Evolutionary conservation across 2,888 invertebrate genomes (phyloP).

Genomic region (Gastrophysa polygoni): DNA sequence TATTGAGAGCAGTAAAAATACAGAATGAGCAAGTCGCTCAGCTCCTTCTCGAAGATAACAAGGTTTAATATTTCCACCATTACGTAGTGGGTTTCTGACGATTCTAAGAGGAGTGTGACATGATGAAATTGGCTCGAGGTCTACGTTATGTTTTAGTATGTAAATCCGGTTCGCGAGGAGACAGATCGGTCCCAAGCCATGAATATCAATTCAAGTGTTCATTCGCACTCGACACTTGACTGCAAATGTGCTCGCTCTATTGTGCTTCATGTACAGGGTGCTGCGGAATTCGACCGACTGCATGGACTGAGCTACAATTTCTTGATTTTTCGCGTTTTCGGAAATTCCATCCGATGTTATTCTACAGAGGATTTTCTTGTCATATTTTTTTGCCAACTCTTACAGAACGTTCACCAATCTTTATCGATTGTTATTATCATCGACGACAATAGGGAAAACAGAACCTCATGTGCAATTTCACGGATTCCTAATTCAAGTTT

Average conservation of each 20-base stretch:
- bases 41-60: too few species aligned
- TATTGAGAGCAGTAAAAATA: too few species aligned
- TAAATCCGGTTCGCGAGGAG: slow-evolving; percentile 57
- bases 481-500: too few species aligned
- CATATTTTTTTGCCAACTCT: not conserved
- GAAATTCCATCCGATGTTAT: too few species aligned
- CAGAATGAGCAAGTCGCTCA: too few species aligned
- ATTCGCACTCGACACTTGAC: slow-evolving; percentile 42
- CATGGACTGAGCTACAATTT: too few species aligned
- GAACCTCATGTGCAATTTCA: too few species aligned
- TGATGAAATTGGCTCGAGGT: slow-evolving; percentile 10
- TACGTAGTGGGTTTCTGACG: not conserved
- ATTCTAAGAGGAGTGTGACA: not conserved
- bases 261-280: slow-evolving; percentile 11
- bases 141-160: slow-evolving; percentile 54
- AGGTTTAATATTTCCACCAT: not conserved
- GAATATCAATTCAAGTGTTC: slow-evolving; percentile 57
- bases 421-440: too few species aligned
- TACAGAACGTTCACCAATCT: not conserved
- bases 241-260: slow-evolving; percentile 31
- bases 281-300: too few species aligned
- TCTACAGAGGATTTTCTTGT: too few species aligned
- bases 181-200: slow-evolving; percentile 58
- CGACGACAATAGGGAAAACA: too few species aligned
- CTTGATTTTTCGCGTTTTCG: too few species aligned